Evolutionary conservation across 2,888 invertebrate species (phyloP).

Genomic region (Cheiracanthium punctorium): DNA sequence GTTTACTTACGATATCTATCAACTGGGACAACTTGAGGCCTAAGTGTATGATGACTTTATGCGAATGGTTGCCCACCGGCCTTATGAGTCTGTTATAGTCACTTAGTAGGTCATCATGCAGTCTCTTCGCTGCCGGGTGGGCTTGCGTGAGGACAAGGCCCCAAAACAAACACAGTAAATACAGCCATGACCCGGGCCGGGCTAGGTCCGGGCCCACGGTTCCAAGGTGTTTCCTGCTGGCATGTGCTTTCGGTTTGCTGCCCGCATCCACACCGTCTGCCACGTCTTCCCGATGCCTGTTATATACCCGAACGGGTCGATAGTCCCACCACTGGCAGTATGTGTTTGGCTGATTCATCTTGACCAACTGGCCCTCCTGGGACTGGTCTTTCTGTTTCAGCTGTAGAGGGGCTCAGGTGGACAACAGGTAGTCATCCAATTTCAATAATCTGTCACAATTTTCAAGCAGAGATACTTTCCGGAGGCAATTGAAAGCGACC

Average conservation of each 20-base stretch:
- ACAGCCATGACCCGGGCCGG: constrained; percentile 21
- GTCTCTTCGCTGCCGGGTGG: constrained; percentile 93
- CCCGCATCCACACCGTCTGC: constrained; percentile 50
- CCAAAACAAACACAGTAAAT: background rate
- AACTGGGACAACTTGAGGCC: constrained; percentile 92
- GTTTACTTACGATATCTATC: constrained; percentile 81
- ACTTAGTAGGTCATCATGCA: constrained; percentile 96
- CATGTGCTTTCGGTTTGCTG: constrained; percentile 39
- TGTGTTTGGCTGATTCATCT: background rate
- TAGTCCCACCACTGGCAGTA: constrained; percentile 21
- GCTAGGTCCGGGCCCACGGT: background rate
- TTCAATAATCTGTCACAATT: constrained; percentile 15
- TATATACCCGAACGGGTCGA: constrained; percentile 59
- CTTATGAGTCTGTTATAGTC: constrained; percentile 89
- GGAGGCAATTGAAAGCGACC: constrained; percentile 27
- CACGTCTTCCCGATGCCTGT: constrained; percentile 52
- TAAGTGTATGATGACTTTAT: constrained; percentile 92
- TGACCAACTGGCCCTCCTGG: background rate
- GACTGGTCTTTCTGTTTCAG: background rate
- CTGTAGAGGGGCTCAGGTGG: background rate
- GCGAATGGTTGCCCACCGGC: constrained; percentile 93
- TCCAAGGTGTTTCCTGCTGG: constrained; percentile 1
- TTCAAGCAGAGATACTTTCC: constrained; percentile 18
- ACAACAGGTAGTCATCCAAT: background rate
- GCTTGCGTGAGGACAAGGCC: constrained; percentile 54